A percentile compares a stretch with the other conserved stretches of the same genome.
Conservation (phyloP, 2,797 vertebrate species). For the Sebastes nivosus region DNA sequence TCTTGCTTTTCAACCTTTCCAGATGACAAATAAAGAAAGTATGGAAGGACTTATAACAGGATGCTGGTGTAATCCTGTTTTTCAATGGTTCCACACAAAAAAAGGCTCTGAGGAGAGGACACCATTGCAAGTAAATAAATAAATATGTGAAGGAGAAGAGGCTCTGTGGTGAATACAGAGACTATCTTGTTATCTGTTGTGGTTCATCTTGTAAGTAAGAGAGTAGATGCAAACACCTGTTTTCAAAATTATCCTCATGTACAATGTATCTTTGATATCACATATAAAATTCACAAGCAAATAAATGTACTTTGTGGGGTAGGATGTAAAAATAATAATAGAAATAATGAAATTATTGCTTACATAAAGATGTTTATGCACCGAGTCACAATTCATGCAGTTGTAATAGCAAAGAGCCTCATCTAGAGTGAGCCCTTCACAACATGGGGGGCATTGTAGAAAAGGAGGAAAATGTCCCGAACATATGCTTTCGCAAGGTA, state of each 20-base stretch:
- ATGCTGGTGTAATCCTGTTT: slow-evolving; percentile 14
- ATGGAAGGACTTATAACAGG: background rate
- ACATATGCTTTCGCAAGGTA: slow-evolving; percentile 63
- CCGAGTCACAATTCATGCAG: background rate
- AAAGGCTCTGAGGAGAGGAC: slow-evolving; percentile 1
- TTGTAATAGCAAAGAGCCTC: background rate
- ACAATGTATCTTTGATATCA: background rate
- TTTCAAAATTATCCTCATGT: background rate
- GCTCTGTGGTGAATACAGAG: background rate
- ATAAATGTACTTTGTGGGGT: background rate
- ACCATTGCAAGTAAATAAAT: slow-evolving; percentile 3
- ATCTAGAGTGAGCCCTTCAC: background rate
- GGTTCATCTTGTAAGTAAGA: background rate
- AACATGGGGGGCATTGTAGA: slow-evolving; percentile 1
- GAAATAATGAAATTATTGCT: background rate
- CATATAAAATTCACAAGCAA: background rate
- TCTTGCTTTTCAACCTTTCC: slow-evolving; percentile 20
- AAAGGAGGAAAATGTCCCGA: slow-evolving; percentile 31
- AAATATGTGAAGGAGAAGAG: background rate
- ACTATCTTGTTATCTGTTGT: background rate
- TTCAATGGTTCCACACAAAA: background rate
- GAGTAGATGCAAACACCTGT: background rate
- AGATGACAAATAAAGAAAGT: background rate
- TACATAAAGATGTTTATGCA: background rate
- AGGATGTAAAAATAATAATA: background rate